Evolutionary conservation across 2,888 invertebrate species (phyloP), one percentile per base, ranked within the genome.

Genomic region (Eupelmus urozonus): DNA sequence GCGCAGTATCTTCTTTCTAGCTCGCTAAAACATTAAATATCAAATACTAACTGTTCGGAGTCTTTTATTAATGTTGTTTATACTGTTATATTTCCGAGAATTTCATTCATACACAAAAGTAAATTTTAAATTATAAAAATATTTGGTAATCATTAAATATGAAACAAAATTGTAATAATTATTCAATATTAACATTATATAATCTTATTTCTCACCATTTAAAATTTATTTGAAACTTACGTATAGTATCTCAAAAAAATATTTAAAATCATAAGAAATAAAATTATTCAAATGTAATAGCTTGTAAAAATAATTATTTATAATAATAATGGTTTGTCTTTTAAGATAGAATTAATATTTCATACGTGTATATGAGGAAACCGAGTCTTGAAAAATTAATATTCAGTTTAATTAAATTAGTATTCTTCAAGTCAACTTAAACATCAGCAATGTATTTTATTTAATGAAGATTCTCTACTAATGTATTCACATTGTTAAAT

Each of bases 41-140:
- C 34, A 34, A 34, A 34, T 34, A 34, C 9, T 34, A 34, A 34
- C 9, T 34, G 34, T 34, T 5, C 9, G n/a, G 9, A 34, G 34
- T 5, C 34, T 65, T 65, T 1, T 65, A 27, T 57, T 16, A 73
- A 74, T 45, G 34, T 79, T 63, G 78, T 82, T 76, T 81, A 80
- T 60, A 42, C n/a, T n/a, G n/a, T n/a, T n/a, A n/a, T n/a, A n/a
- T n/a, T n/a, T n/a, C n/a, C n/a, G n/a, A n/a, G n/a, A n/a, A n/a
- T n/a, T n/a, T n/a, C n/a, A n/a, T n/a, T n/a, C n/a, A n/a, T n/a
- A 5, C 34, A 34, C 34, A 4, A 40, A 16, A 42, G 11, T 7
- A 51, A 65, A 34, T 55, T 25, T 13, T 2, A 55, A 34, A 9
- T 51, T 66, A 29, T 27, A 42, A 42, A 69, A 45, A 34, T 59